Evolutionary conservation across 2,888 invertebrate species (phyloP).

Genomic region (Clunio marinus): DNA sequence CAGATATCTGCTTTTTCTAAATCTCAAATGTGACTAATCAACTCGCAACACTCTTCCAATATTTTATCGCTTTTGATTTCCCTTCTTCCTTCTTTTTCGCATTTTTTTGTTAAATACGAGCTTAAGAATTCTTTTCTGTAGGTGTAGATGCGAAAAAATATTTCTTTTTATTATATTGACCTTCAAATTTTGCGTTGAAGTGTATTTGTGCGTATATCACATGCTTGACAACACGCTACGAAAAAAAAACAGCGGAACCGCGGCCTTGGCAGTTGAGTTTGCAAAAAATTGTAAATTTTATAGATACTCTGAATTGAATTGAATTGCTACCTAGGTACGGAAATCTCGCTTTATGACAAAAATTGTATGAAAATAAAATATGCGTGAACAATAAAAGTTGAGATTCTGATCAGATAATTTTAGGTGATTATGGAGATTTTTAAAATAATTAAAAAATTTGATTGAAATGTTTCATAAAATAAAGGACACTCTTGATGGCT

Average conservation of each 20-base stretch:
- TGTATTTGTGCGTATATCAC: conserved; percentile 37
- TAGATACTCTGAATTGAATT: too few relatives aligned
- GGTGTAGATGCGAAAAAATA: conserved; percentile 6
- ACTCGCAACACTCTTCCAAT: not conserved
- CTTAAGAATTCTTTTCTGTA: not conserved
- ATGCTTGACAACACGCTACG: conserved; percentile 38
- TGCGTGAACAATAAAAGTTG: too few relatives aligned
- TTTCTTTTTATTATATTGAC: conserved; percentile 36
- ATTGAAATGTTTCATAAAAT: too few relatives aligned
- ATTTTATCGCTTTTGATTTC: not conserved
- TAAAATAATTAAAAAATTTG: too few relatives aligned
- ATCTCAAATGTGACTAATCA: not conserved
- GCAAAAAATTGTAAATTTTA: conserved; percentile 1
- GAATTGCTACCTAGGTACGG: too few relatives aligned
- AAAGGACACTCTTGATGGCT: too few relatives aligned
- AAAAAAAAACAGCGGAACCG: not conserved
- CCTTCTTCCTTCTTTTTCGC: not conserved
- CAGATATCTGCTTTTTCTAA: too few relatives aligned
- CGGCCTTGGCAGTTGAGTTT: conserved; percentile 29
- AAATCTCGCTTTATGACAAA: too few relatives aligned
- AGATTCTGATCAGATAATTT: too few relatives aligned
- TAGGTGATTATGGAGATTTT: too few relatives aligned
- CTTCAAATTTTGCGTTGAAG: conserved; percentile 38
- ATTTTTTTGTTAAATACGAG: too few relatives aligned
- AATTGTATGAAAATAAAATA: too few relatives aligned